Evolutionary conservation across 30 jellyfish, hydroid and myxozoan species (phyloP), one percentile per base, ranked within the genome.

Genomic region (Aurelia sp.): DNA sequence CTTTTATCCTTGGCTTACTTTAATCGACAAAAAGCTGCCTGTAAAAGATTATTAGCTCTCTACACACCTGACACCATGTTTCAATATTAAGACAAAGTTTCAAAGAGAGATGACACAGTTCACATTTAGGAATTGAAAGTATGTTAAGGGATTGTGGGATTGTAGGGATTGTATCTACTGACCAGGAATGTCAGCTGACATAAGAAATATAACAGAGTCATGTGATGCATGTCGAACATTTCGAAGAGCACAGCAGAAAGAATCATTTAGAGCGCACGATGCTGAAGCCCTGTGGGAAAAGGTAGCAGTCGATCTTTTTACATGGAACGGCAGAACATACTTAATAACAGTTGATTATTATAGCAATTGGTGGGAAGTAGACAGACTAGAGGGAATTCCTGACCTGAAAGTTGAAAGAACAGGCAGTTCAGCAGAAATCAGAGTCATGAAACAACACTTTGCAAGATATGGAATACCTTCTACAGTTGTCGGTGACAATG

Each of bases 211-310:
- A 30, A 76, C 77, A 58, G 76, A 17, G 0, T 57, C 76, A 57
- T 76, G 88, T 76, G 88, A 76, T 62, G 77, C 77, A 27, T 76
- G 78, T 35, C 77, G 2, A 58, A 76, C 77, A 57, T 76, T 76
- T 76, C 63, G 88, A 76, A 40, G 78, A 76, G 77, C 76, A 57
- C 88, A 76, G 77, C 88, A 76, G 78, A 76, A 76, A 76, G 60
- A 60, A 51, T 11, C 78, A 57, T 79, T 76, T 12, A 17, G 27
- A 76, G 13, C 27, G 4, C 24, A 33, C 55, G 79, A 53, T 57
- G 77, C 78, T 76, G 77, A 76, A 58, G 21, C 77, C 47, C 88
- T 79, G 8, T 76, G 88, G 88, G 79, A 58, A 21, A 76, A 40
- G 67, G 63, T 76, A 76, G 88, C 77, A 57, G 77, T 62, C 22